These are phyloP conservation scores for Mizuhopecten yessoensis DNA, from an alignment of 1,140 invertebrate species.

Conservation along the genomic window DNA sequence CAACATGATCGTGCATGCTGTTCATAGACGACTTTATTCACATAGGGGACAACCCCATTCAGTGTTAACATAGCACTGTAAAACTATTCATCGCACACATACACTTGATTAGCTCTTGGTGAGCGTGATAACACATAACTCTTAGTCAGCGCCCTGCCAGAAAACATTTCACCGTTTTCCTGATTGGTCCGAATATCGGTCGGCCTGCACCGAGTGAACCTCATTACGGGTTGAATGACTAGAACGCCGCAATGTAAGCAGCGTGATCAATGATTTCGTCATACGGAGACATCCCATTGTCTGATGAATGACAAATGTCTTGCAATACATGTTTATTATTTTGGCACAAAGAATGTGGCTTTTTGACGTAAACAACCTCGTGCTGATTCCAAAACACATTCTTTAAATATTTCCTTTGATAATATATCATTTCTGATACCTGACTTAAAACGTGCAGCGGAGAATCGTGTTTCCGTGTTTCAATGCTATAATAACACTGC, in stretches of 20 bases:
- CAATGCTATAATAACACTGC: too few species aligned
- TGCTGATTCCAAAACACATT: conserved; percentile 1
- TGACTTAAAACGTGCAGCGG: too few species aligned
- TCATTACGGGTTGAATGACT: too few species aligned
- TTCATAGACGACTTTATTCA: too few species aligned
- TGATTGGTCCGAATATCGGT: not conserved
- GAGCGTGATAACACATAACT: not conserved
- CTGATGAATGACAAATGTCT: not conserved
- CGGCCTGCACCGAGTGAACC: not conserved
- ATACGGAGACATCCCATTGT: not conserved
- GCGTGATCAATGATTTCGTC: not conserved
- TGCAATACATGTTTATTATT: too few species aligned
- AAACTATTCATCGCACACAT: not conserved
- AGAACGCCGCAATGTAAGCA: not conserved
- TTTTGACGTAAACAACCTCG: not conserved
- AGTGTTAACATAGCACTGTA: not conserved
- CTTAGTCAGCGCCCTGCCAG: not conserved
- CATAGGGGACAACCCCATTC: not conserved
- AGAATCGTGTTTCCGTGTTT: too few species aligned
- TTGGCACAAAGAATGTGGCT: not conserved
- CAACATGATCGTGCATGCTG: too few species aligned
- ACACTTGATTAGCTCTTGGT: not conserved
- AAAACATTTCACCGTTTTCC: not conserved
- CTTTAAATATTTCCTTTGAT: not conserved
- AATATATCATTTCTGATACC: too few species aligned